Evolutionary conservation across 1,140 invertebrate genomes (phyloP), one percentile per base, ranked within the genome.

Genomic region (Cydia fagiglandana): DNA sequence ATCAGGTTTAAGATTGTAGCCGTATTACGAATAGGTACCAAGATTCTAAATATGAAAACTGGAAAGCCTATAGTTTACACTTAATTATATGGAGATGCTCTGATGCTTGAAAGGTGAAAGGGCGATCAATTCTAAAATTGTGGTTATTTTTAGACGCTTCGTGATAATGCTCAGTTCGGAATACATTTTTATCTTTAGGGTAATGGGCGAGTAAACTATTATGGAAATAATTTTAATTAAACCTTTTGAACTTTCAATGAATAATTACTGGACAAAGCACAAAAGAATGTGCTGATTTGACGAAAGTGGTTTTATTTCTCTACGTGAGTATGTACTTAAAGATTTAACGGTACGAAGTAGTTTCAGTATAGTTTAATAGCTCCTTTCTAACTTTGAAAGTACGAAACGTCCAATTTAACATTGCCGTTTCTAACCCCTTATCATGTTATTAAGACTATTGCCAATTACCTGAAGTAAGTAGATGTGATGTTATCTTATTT

Each of bases 381-480:
- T 61, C 17, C 53, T 61, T 61, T 61, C 53, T 61, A 61, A 0
- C n/a, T 61, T n/a, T 61, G 17, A 20, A 24, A 61, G 56, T 61
- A 61, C 20, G 56, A 61, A 61, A n/a, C 17, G 9, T 24, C 20
- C 17, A 61, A 61, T 61, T 61, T 61, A 61, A 24, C 56, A 61
- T 9, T 24, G 20, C 56, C 9, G 56, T n/a, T 61, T 61, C 17
- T 24, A 61, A 61, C 56, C 56, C 56, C 56, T 24, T 61, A 61
- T 61, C 56, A 61, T 61, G 56, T 61, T 24, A 61, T 61, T 24
- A 24, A 61, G 56, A 24, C 56, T 24, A 61, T 61, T 61, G 17
- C 17, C 56, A 61, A 61, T 61, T 61, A 61, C 56, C 15, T 56
- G 15, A 24, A 24, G 24, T 24, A 17, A 24, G 6, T 20, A 61